Evolutionary conservation across 1,140 invertebrate species (phyloP), one percentile per base, ranked within the genome.

Genomic region (Harpegnathos saltator): DNA sequence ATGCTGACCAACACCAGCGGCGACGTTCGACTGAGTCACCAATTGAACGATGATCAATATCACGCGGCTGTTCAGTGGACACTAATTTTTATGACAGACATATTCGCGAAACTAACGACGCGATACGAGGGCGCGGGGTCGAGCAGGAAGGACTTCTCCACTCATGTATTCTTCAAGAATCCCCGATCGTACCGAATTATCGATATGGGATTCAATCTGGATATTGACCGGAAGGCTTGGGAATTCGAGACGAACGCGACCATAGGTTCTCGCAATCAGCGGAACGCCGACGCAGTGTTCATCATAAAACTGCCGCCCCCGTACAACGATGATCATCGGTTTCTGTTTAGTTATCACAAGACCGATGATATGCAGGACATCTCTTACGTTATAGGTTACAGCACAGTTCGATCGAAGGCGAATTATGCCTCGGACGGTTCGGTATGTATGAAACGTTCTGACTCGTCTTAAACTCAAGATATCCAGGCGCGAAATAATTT

Each of bases 291-390:
- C 69, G 92, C 95, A 1, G 86, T 95, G 0, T 92, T 96, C 0
- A 94, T 95, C 82, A 90, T 96, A 0, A 95, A 95, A 68, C 90
- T 97, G 1, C 96, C 96, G 3, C 95, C 96, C 63, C 96, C 95
- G 1, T 94, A 96, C 78, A 94, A 95, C 24, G 96, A 96, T 68
- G 93, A 95, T 5, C 96, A 97, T 89, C 95, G 95, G 24, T 80
- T 96, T 1, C 91, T 94, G 54, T 90, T 95, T 0, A 95, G 94
- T 14, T 93, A 95, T 83, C 91, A 94, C 48, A 94, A 93, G 1
- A 89, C 89, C 1, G 83, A 91, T 7, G 84, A 90, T 0, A 44
- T 93, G 3, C 91, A 93, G 15, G 80, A 94, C n/a, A 89, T 94
- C 15, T 91, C 89, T 0, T 89, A 96, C 50, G 87, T 93, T 0